Evolutionary conservation across 1,140 invertebrate species (phyloP).

Genomic region (Brachionus koreanus): DNA sequence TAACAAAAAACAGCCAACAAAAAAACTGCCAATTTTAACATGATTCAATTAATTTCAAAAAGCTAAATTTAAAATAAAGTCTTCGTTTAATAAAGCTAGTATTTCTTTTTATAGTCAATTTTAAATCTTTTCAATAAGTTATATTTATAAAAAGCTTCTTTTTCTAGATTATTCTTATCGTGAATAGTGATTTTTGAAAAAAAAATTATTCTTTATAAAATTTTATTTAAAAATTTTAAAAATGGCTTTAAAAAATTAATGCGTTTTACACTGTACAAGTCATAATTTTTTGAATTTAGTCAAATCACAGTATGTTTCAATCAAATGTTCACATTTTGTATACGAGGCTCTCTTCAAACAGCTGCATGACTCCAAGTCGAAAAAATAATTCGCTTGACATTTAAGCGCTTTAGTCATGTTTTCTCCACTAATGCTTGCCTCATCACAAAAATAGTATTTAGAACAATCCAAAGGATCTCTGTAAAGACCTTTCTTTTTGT

Average conservation of each 20-base stretch:
- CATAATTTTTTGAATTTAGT: slow-evolving; percentile 25
- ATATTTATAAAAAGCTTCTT: neutral
- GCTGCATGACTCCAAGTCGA: neutral
- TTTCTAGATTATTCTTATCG: neutral
- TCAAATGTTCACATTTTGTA: slow-evolving; percentile 26
- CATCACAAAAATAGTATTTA: slow-evolving; percentile 44
- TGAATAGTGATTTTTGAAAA: neutral
- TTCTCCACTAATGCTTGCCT: neutral
- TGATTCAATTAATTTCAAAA: neutral
- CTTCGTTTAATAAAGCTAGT: neutral
- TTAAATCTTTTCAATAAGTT: neutral
- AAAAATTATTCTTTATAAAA: neutral
- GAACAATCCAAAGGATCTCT: slow-evolving; percentile 39
- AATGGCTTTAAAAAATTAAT: neutral
- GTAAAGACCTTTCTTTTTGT: slow-evolving; percentile 16
- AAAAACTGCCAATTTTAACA: slow-evolving; percentile 22
- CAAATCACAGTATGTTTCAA: slow-evolving; percentile 26
- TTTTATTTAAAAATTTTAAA: neutral
- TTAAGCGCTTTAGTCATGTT: neutral
- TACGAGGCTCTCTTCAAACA: neutral
- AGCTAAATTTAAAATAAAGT: neutral
- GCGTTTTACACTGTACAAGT: slow-evolving; percentile 19
- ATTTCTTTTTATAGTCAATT: neutral
- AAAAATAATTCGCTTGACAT: neutral
- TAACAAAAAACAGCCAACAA: slow-evolving; percentile 7